phyloP scores from a whole-genome alignment of 2,113 vertebrate genomes.

The Nothocercus nigrocapillus region DNA sequence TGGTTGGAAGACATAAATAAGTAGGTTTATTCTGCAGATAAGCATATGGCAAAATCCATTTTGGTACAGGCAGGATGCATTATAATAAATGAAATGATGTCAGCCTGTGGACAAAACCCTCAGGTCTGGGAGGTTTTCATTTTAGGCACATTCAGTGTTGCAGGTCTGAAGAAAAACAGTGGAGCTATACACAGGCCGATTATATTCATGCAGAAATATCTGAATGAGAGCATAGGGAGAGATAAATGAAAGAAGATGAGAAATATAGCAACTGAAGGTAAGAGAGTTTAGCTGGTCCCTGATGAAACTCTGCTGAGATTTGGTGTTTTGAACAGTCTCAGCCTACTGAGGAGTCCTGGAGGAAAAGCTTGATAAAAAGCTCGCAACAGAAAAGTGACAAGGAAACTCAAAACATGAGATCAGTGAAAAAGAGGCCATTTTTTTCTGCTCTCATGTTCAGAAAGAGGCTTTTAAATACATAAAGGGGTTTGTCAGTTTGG shows the following conservation, averaged over 20 bases:
- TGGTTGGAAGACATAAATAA: background rate
- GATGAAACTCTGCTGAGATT: background rate
- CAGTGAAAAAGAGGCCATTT: background rate
- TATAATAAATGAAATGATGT: background rate
- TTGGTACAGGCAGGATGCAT: background rate
- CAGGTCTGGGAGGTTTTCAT: background rate
- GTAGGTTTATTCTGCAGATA: background rate
- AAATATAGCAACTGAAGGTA: background rate
- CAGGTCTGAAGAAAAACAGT: background rate
- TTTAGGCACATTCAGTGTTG: background rate
- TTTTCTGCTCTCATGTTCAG: background rate
- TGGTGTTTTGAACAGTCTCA: background rate
- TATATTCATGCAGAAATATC: background rate
- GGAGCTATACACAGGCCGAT: background rate
- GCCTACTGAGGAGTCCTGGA: background rate
- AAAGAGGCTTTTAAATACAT: background rate
- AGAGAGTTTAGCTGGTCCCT: background rate
- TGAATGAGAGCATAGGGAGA: background rate
- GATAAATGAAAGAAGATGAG: background rate
- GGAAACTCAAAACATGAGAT: background rate
- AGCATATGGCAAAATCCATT: background rate
- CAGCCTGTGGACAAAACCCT: background rate
- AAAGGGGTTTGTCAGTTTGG: background rate
- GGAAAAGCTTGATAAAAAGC: background rate
- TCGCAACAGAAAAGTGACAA: background rate